These are phyloP conservation scores for Hippocampus barbouri DNA, from an alignment of 2,113 vertebrate species.

Conservation along the genomic window DNA sequence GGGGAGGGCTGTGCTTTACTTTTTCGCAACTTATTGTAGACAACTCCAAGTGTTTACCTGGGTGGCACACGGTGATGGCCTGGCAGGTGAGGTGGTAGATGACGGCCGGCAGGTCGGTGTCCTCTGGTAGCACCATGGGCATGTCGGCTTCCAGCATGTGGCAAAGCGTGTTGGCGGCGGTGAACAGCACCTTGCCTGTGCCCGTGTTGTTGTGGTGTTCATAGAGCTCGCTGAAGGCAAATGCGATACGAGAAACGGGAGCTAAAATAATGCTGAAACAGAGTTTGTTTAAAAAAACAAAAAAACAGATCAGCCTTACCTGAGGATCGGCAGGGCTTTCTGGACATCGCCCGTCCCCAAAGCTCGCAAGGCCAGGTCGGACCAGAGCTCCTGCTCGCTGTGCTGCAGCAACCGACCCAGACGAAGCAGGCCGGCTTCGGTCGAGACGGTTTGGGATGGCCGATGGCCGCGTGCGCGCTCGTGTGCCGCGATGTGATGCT, in stretches of 20 bases:
- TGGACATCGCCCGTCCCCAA: constrained; percentile 77
- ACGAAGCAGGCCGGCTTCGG: constrained; percentile 72
- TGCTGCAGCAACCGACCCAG: constrained; percentile 79
- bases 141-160: constrained; percentile 82
- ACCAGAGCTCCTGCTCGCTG: constrained; percentile 78
- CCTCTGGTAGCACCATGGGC: constrained; percentile 75
- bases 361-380: constrained; percentile 78
- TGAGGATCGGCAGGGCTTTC: constrained; percentile 81
- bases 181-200: constrained; percentile 81
- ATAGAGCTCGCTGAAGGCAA: constrained; percentile 72
- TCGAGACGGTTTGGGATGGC: constrained; percentile 53
- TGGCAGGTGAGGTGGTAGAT: constrained; percentile 83
- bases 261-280: background rate
- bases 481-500: constrained; percentile 77
- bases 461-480: constrained; percentile 61
- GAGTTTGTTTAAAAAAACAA: no score
- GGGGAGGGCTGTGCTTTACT: no score
- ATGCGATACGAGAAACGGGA: background rate
- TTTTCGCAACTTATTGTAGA: background rate
- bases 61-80: constrained; percentile 82
- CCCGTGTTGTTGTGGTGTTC: constrained; percentile 74
- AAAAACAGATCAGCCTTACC: constrained; percentile 62
- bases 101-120: constrained; percentile 77
- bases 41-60: constrained; percentile 68
- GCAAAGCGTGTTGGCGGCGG: constrained; percentile 81